Evolutionary conservation across 2,888 invertebrate species (phyloP).

Genomic region (Pseudanteris insignis): DNA sequence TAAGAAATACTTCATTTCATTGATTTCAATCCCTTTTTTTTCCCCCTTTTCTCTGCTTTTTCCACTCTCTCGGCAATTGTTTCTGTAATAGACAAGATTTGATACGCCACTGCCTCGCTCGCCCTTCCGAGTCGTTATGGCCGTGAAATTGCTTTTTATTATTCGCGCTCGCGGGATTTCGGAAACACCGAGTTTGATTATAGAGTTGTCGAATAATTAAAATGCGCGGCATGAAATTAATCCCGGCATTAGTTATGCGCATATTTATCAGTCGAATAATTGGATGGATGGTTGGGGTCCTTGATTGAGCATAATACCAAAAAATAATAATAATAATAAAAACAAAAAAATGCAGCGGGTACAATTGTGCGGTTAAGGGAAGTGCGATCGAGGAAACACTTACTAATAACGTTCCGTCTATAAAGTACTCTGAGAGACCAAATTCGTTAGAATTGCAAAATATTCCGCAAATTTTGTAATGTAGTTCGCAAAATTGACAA

Average conservation of each 20-base stretch:
- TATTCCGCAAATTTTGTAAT: no score
- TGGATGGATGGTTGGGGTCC: constrained; percentile 20
- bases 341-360: not conserved
- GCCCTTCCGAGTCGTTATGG: not conserved
- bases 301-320: constrained; percentile 30
- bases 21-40: no score
- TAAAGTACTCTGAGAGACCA: no score
- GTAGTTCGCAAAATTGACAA: no score
- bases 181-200: constrained; percentile 7
- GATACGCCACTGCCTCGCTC: constrained; percentile 4
- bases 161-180: constrained; percentile 11
- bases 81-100: not conserved
- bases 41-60: no score
- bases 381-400: no score
- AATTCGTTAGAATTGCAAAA: no score
- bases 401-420: no score
- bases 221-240: constrained; percentile 27
- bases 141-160: constrained; percentile 10
- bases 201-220: constrained; percentile 22
- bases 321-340: constrained; percentile 4
- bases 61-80: no score
- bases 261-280: constrained; percentile 31
- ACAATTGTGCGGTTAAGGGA: no score
- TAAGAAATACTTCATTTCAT: no score
- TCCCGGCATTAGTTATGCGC: constrained; percentile 26